Base-by-base conservation (phyloP, 1,140 invertebrate genomes). In the Dendroctonus ponderosae region DNA sequence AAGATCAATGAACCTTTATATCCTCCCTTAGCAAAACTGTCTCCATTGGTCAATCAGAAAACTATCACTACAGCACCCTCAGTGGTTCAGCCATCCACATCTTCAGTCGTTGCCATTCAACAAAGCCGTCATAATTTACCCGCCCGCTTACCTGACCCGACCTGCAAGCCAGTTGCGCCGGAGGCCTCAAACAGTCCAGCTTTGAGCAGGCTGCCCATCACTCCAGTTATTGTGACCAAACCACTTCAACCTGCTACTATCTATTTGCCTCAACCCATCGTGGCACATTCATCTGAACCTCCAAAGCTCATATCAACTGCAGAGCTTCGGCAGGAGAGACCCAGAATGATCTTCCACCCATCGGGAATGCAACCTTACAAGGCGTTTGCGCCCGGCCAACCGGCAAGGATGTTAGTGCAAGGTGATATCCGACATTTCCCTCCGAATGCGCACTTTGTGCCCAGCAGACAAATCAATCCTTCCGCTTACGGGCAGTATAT, bases 151-250 rank as follows among this genome's bases (percentile, higher is more conserved):
- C 73, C 71, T 12, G 63, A 70, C n/a, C 69, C 68, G 42, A 61
- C 64, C 5, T 63, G 61, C 26, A 70, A 69, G 51, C 56, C 61
- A 9, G 8, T 44, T 9, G 48, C 50, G 8, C 50, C 58, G 39
- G 62, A 70, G 70, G 38, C 62, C 11, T 43, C 68, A 5, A 63
- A 62, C 39, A 66, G 58, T 51, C 42, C 74, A 42, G 61, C 58
- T 11, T 62, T 72, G 6, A 75, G 59, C 53, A 61, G 75, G 12
- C 74, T 85, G 42, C 82, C 84, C 41, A 81, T 84, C 40, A 82
- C 83, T 38, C 80, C 84, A 9, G 80, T 85, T 26, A 76, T 84
- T 60, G 81, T 83, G 63, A 79, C 83, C 5, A 85, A 85, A 78
- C 80, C 83, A 62, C 62, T 82, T n/a, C 81, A 78, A 77, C 63